Evolutionary conservation across 2,888 invertebrate genomes (phyloP), one percentile per base, ranked within the genome.

Genomic region (Rotaria sp.): DNA sequence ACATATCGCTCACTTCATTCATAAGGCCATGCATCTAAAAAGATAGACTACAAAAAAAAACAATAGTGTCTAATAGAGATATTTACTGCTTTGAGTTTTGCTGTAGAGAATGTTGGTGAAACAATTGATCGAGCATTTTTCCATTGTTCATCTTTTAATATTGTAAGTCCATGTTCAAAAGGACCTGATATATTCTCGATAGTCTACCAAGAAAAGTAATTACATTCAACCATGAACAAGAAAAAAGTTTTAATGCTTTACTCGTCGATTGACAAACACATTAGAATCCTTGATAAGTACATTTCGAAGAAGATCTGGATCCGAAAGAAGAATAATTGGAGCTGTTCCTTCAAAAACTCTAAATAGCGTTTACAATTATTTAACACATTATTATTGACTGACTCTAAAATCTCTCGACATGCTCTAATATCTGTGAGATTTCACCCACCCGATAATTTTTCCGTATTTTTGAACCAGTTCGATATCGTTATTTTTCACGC

Each of bases 121-220:
- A 86, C 57, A 38, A 86, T 86, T 1, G 86, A 41, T 35, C 86
- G 74, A 57, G 85, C 85, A 86, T 86, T 86, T 67, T 86, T 86
- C 86, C 86, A 86, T 80, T 85, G 55, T 55, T 85, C 86, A 59
- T 85, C 86, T 75, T 85, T 86, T 18, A 86, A 38, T 26, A 55
- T 30, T n/a, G 85, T 85, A 26, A 86, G 59, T 4, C 85, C 67
- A 15, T 86, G 75, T 84, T 86, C 85, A 10, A 85, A 24, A 15
- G 86, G 85, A 24, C 85, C 86, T 26, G 75, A 13, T 35, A 26
- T 18, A 50, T 18, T 18, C 18, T 50, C 50, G 18, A 50, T 18
- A 18, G 15, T 2, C 50, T 50, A 50, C 15, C 50, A 18, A 50
- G 50, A 50, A 18, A 15, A 50, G 15, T 3, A 18, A 50, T 18